Evolutionary conservation across 2,113 vertebrate genomes (phyloP).

Genomic region (Dicentrarchus labrax): DNA sequence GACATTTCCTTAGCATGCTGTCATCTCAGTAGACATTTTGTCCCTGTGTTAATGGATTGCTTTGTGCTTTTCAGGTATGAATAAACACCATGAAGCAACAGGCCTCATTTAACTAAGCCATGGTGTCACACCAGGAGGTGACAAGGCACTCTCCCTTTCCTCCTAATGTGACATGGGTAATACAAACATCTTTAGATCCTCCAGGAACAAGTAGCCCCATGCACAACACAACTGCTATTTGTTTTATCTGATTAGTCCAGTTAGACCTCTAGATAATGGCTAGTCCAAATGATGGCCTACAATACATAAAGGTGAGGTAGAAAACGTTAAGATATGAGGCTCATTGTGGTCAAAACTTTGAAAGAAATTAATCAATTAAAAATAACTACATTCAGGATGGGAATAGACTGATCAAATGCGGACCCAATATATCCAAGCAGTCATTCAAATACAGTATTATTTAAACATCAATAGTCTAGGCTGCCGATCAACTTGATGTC

Average conservation of each 20-base stretch:
- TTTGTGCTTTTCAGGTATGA: conserved; percentile 67
- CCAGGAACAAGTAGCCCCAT: conserved; percentile 14
- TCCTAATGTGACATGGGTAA: conserved; percentile 45
- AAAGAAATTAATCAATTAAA: background rate
- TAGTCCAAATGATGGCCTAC: background rate
- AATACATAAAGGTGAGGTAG: background rate
- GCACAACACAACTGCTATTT: conserved; percentile 34
- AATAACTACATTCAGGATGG: background rate
- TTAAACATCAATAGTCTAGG: background rate
- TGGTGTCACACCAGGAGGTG: conserved; percentile 54
- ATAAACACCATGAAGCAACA: conserved; percentile 66
- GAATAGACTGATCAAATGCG: background rate
- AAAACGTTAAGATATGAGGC: no score
- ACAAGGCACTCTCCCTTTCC: conserved; percentile 73
- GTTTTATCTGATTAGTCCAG: conserved; percentile 42
- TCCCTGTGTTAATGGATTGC: conserved; percentile 70
- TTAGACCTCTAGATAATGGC: background rate
- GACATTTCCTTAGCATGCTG: conserved; percentile 63
- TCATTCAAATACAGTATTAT: background rate
- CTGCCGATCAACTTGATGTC: conserved; percentile 31
- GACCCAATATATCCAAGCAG: no score
- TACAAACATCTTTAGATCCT: conserved; percentile 57
- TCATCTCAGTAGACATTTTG: conserved; percentile 46
- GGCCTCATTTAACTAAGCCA: conserved; percentile 68
- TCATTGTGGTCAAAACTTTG: background rate